Percentiles rank a stretch among this genome's conserved stretches.
These are phyloP conservation scores for Enteromius treurensis DNA, from an alignment of 2,797 vertebrate genomes.

Conservation along the genomic window DNA sequence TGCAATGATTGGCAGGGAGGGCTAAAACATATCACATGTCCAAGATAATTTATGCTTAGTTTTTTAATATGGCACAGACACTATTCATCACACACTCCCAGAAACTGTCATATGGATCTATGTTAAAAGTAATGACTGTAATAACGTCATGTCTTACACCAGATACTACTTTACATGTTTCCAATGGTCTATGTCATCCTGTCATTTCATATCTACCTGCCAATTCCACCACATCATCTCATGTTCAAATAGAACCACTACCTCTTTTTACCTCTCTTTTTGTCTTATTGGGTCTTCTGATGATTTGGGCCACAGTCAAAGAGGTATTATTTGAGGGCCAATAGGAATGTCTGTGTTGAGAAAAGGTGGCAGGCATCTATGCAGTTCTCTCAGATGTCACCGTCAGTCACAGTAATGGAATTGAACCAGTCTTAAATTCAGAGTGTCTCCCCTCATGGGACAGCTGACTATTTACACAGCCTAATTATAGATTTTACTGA, in stretches of 20 bases:
- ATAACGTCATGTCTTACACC: not conserved
- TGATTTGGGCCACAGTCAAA: not conserved
- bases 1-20: not conserved
- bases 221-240: not conserved
- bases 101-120: not conserved
- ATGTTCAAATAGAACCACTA: not conserved
- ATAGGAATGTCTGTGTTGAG: not conserved
- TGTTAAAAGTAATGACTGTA: not conserved
- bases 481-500: conserved; percentile 71
- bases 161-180: not conserved
- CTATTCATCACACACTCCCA: not conserved
- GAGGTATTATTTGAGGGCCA: not conserved
- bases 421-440: conserved; percentile 65
- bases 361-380: conserved; percentile 56
- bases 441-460: conserved; percentile 62
- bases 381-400: conserved; percentile 71
- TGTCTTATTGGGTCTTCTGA: not conserved
- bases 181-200: not conserved
- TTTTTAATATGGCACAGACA: not conserved
- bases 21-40: not conserved
- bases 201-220: not conserved
- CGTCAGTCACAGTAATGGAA: conserved; percentile 75
- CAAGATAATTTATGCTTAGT: not conserved
- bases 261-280: not conserved
- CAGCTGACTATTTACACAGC: conserved; percentile 84